phyloP scores from a whole-genome alignment of 1,140 invertebrate genomes.

The Drosophila triauraria region DNA sequence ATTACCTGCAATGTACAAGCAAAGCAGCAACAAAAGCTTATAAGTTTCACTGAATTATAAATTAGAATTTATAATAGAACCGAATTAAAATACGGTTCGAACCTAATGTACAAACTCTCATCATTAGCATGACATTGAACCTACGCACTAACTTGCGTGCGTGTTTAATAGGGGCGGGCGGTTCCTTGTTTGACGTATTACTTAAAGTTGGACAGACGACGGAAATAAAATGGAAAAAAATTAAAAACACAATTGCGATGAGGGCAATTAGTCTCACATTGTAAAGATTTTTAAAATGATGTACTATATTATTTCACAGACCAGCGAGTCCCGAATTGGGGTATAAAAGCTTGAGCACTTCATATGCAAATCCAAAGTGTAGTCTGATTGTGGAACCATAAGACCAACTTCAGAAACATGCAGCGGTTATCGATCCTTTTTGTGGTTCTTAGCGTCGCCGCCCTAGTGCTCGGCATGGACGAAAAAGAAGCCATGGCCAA shows the following conservation, averaged over 20 bases:
- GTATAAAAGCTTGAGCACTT: conserved; percentile 29
- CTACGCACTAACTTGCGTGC: background rate
- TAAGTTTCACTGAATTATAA: too few species aligned
- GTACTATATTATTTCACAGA: conserved; percentile 69
- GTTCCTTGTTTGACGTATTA: conserved; percentile 15
- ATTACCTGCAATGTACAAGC: too few species aligned
- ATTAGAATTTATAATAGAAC: too few species aligned
- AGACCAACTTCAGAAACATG: conserved; percentile 43
- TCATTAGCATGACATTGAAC: too few species aligned
- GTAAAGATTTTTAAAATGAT: conserved; percentile 23
- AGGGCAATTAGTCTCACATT: conserved; percentile 23
- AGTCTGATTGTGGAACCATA: conserved; percentile 30
- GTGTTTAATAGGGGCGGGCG: conserved; percentile 26
- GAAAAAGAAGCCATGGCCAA: conserved; percentile 59
- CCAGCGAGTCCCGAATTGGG: conserved; percentile 28
- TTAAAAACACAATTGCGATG: conserved; percentile 14
- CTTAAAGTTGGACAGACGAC: too few species aligned
- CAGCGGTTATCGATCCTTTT: conserved; percentile 27
- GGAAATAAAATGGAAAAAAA: too few species aligned
- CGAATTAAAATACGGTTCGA: too few species aligned
- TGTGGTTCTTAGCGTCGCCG: conserved; percentile 33
- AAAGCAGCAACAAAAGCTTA: too few species aligned
- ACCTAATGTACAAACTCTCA: too few species aligned
- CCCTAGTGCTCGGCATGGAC: conserved; percentile 51
- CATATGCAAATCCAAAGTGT: background rate